These are phyloP conservation scores for Malacoraja senta DNA, from an alignment of 2,797 vertebrate species.

Conservation along the genomic window DNA sequence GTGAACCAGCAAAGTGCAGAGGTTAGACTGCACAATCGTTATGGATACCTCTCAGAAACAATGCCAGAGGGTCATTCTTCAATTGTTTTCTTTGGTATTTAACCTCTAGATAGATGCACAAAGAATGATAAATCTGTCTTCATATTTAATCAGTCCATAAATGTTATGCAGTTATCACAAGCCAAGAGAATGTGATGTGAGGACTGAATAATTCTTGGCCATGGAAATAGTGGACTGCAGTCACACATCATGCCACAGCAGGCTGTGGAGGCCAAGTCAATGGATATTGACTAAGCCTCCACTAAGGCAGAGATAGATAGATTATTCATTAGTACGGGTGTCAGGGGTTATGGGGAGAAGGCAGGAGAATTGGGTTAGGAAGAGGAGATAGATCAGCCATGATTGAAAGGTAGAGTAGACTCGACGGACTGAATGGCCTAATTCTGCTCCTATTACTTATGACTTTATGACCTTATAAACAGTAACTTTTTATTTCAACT, in stretches of 20 bases:
- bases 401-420: no score
- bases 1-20: background rate
- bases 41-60: background rate
- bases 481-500: background rate
- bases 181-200: background rate
- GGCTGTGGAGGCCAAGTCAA: no score
- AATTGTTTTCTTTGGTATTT: conserved; percentile 9
- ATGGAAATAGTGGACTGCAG: conserved; percentile 19
- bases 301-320: no score
- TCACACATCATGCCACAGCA: background rate
- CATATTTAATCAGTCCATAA: background rate
- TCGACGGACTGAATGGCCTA: no score
- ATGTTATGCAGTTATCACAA: background rate
- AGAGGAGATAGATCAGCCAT: no score
- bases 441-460: no score
- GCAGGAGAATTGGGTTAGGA: no score
- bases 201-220: conserved; percentile 3
- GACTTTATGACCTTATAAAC: background rate
- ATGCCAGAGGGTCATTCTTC: background rate
- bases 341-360: no score
- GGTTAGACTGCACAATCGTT: background rate
- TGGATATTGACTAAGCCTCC: no score
- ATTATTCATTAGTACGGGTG: no score
- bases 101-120: background rate
- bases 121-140: conserved; percentile 21